Percentiles rank a stretch among this genome's conserved stretches.
phyloP scores from a whole-genome alignment of 2,797 vertebrate species.

The Sternotherus odoratus region DNA sequence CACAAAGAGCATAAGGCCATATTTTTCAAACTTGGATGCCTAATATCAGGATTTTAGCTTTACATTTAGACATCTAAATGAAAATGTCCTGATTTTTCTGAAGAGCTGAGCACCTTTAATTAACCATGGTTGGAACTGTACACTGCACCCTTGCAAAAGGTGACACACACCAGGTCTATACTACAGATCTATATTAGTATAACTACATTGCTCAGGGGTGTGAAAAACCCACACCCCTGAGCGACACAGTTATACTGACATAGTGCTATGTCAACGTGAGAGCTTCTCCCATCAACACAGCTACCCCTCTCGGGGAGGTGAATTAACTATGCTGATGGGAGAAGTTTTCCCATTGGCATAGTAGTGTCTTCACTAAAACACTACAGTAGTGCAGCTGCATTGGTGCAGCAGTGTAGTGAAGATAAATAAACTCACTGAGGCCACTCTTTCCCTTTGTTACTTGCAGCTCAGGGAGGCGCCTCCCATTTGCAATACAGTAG shows the following conservation, averaged over 20 bases:
- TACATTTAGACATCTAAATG: not conserved
- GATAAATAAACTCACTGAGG: not conserved
- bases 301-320: not conserved
- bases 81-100: not conserved
- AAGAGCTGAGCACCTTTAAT: not conserved
- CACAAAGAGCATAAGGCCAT: accelerated
- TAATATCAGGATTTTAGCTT: not conserved
- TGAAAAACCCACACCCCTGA: not conserved
- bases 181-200: too few species aligned
- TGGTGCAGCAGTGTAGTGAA: not conserved
- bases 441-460: not conserved
- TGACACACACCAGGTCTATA: not conserved
- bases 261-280: not conserved
- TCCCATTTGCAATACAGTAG: not conserved
- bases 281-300: not conserved
- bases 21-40: not conserved
- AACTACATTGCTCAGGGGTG: too few species aligned
- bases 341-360: not conserved
- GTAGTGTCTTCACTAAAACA: not conserved
- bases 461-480: not conserved
- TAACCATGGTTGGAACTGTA: not conserved
- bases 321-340: not conserved
- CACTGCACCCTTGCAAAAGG: not conserved
- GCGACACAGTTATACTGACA: not conserved
- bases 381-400: not conserved